Conservation (phyloP, 1,140 invertebrate species). For the Caenorhabditis inopinata region DNA sequence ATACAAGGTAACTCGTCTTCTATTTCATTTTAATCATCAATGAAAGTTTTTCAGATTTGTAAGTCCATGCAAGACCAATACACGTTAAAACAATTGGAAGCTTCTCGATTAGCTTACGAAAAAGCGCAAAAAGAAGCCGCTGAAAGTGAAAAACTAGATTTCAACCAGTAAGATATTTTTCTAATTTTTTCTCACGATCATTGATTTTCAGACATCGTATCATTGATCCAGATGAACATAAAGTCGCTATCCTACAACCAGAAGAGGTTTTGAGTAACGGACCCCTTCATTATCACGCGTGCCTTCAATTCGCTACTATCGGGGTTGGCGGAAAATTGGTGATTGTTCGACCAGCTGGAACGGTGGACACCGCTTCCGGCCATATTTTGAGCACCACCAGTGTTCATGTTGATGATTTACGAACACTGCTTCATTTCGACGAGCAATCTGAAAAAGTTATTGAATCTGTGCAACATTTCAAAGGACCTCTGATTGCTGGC, state of each 20-base stretch:
- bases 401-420: slow-evolving; percentile 2
- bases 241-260: not conserved
- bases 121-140: slow-evolving; percentile 35
- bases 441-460: slow-evolving; percentile 25
- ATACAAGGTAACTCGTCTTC: not conserved
- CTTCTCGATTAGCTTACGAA: slow-evolving; percentile 11
- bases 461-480: not conserved
- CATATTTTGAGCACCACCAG: not conserved
- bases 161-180: not conserved
- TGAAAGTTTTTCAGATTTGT: slow-evolving; percentile 24
- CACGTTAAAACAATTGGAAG: not conserved
- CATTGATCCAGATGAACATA: not conserved
- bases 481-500: slow-evolving; percentile 33
- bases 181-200: not conserved
- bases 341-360: not conserved
- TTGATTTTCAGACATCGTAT: not conserved
- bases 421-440: not conserved
- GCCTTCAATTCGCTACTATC: slow-evolving; percentile 8
- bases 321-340: not conserved
- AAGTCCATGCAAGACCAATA: not conserved
- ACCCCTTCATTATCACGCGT: slow-evolving; percentile 9
- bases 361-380: not conserved
- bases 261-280: slow-evolving; percentile 18
- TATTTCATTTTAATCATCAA: too few species aligned
- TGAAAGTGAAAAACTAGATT: slow-evolving; percentile 36